Evolutionary conservation across 23 tunicate species (phyloP).

Genomic region (Aplidium turbinatum): DNA sequence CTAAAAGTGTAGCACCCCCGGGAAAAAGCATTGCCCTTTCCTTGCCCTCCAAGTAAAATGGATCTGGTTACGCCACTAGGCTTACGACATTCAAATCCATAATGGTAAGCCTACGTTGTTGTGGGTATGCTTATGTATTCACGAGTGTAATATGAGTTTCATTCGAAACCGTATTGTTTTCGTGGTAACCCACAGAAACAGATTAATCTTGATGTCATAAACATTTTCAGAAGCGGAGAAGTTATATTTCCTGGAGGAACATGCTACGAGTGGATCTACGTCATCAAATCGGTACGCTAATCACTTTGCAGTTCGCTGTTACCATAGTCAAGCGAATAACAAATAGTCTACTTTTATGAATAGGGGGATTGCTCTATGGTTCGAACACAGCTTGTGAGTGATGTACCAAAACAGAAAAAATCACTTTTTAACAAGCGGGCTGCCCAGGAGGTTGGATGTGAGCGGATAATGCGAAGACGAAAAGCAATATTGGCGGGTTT

Average conservation of each 20-base stretch:
- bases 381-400: constrained; percentile 48
- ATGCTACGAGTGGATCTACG: constrained; percentile 70
- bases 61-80: no score
- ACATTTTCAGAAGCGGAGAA: constrained; percentile 35
- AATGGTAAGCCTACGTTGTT: no score
- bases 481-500: constrained; percentile 39
- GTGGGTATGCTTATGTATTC: no score
- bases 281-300: constrained; percentile 59
- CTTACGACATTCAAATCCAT: no score
- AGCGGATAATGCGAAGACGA: neutral
- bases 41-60: no score
- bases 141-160: no score
- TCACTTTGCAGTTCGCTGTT: neutral
- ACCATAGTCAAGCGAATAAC: neutral
- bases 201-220: no score
- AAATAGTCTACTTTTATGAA: neutral
- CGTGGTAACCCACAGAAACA: no score
- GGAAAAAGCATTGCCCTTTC: no score
- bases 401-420: constrained; percentile 28
- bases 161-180: no score
- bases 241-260: constrained; percentile 47
- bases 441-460: constrained; percentile 36
- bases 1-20: no score
- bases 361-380: constrained; percentile 71
- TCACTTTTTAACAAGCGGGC: constrained; percentile 49